These are phyloP conservation scores for Diplodus puntazzo DNA, from an alignment of 2,797 vertebrate species.

Conservation along the genomic window DNA sequence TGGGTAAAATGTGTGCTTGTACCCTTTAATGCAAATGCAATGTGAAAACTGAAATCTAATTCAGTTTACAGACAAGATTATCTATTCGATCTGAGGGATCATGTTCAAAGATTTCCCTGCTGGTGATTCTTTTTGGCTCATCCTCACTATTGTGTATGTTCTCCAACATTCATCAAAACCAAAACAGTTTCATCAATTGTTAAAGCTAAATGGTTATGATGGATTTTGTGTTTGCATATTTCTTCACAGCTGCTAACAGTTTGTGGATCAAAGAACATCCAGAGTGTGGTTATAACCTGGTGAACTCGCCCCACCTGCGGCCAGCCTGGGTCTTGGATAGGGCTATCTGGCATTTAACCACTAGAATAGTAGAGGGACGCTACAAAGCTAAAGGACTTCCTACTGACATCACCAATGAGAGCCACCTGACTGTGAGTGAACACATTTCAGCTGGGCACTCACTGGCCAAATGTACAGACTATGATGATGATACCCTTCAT, in stretches of 20 bases:
- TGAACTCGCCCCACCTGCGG: slow-evolving; percentile 95
- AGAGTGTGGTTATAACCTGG: slow-evolving; percentile 95
- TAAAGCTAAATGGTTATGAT: neutral
- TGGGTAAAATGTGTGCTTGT: no score
- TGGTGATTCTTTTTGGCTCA: neutral
- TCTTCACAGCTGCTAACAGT: slow-evolving; percentile 90
- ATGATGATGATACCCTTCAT: neutral
- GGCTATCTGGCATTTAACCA: slow-evolving; percentile 92
- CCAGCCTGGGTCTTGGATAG: slow-evolving; percentile 96
- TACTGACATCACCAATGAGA: slow-evolving; percentile 88
- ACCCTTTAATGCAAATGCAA: neutral
- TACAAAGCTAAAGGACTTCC: slow-evolving; percentile 87
- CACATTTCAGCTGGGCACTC: neutral
- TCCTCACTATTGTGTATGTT: neutral
- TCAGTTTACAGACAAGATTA: neutral
- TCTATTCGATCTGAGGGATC: neutral
- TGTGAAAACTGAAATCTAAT: neutral
- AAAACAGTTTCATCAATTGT: accelerated
- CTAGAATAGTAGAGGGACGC: slow-evolving; percentile 88
- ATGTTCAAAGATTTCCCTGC: neutral
- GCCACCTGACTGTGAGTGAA: slow-evolving; percentile 89
- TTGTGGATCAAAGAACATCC: slow-evolving; percentile 92
- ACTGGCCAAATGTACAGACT: neutral
- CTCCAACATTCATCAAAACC: neutral
- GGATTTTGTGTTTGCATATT: slow-evolving; percentile 5